These are phyloP conservation scores for Onychomys leucogaster DNA, from an alignment of 2,797 vertebrate species.

Conservation along the genomic window DNA sequence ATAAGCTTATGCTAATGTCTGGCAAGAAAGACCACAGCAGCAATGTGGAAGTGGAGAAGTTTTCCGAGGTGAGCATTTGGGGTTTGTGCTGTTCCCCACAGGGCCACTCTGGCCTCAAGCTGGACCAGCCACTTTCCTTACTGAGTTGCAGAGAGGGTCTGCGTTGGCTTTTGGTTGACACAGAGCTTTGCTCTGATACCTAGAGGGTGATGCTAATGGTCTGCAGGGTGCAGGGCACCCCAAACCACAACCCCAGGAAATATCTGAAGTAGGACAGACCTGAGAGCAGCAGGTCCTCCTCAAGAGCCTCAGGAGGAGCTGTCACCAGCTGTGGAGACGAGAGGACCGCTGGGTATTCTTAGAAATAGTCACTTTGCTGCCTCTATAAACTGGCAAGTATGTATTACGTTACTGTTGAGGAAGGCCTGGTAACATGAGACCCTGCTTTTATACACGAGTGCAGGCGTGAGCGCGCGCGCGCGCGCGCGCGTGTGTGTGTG, in stretches of 20 bases:
- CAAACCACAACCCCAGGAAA: not conserved
- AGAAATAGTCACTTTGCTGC: not conserved
- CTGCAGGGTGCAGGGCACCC: fast-evolving
- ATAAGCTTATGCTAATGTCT: conserved; percentile 99
- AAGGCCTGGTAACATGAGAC: not conserved
- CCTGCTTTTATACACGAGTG: too few relatives aligned
- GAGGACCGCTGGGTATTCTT: fast-evolving
- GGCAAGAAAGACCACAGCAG: conserved; percentile 94
- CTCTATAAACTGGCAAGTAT: not conserved
- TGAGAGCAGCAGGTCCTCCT: not conserved
- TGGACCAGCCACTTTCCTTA: fast-evolving
- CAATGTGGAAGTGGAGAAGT: conserved; percentile 93
- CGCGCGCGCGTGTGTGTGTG: too few relatives aligned
- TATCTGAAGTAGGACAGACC: fast-evolving
- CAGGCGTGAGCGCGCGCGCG: too few relatives aligned
- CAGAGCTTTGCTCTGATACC: not conserved
- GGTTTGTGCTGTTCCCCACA: fast-evolving
- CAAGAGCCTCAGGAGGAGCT: fast-evolving
- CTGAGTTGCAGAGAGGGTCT: not conserved
- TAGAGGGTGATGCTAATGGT: not conserved
- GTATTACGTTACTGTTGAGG: not conserved
- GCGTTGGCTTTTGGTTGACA: not conserved
- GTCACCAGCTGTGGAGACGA: not conserved
- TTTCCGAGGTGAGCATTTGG: conserved; percentile 92
- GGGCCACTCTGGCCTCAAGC: fast-evolving